phyloP scores from a whole-genome alignment of 2,797 vertebrate genomes.

The Lutjanus campechanus region DNA sequence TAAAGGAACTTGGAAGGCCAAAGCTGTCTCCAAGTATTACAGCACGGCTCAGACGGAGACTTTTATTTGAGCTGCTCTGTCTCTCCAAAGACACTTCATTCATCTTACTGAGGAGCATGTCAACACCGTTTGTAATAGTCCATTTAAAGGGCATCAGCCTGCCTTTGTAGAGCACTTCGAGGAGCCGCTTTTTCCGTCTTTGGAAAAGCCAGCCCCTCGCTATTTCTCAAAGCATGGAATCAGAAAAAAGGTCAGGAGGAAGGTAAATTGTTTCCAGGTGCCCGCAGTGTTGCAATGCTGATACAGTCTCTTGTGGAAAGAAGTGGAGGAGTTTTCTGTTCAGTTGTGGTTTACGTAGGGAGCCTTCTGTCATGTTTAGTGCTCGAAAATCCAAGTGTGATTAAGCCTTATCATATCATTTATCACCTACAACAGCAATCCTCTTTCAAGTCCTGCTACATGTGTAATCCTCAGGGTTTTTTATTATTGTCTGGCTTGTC shows the following conservation, averaged over 20 bases:
- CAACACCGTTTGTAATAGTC: slow-evolving; percentile 80
- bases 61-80: slow-evolving; percentile 72
- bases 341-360: slow-evolving; percentile 62
- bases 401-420: slow-evolving; percentile 40
- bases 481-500: background rate
- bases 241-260: slow-evolving; percentile 74
- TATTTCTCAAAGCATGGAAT: slow-evolving; percentile 83
- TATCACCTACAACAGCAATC: slow-evolving; percentile 11
- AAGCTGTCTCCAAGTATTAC: slow-evolving; percentile 64
- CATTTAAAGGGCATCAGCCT: slow-evolving; percentile 80
- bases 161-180: slow-evolving; percentile 84
- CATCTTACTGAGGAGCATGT: slow-evolving; percentile 78
- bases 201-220: slow-evolving; percentile 81
- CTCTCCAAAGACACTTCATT: slow-evolving; percentile 79
- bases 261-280: slow-evolving; percentile 90
- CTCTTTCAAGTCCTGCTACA: background rate
- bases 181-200: slow-evolving; percentile 83
- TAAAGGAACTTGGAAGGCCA: slow-evolving; percentile 59
- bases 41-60: slow-evolving; percentile 45
- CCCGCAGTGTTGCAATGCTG: slow-evolving; percentile 71
- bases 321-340: slow-evolving; percentile 54
- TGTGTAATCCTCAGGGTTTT: background rate
- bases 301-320: slow-evolving; percentile 74
- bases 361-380: slow-evolving; percentile 49
- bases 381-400: slow-evolving; percentile 36